Evolutionary conservation across 2,888 invertebrate genomes (phyloP).

Genomic region (Pomacea canaliculata): DNA sequence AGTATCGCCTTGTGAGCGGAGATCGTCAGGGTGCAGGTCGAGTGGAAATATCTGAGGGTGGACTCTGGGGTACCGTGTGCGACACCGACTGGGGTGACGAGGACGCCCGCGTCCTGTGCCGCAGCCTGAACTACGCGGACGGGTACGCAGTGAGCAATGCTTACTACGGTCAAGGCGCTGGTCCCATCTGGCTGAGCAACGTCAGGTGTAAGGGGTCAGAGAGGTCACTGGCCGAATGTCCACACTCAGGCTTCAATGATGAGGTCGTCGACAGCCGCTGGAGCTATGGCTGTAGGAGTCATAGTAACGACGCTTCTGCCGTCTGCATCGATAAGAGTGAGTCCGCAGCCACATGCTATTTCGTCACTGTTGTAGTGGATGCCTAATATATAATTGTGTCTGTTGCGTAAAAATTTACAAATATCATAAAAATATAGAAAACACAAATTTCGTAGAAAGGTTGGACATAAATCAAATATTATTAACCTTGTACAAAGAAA

Average conservation of each 20-base stretch:
- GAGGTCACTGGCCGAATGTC: conserved; percentile 46
- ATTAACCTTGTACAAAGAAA: no score
- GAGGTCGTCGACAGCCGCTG: conserved; percentile 30
- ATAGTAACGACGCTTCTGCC: conserved; percentile 54
- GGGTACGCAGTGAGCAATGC: conserved; percentile 48
- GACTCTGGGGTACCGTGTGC: conserved; percentile 81
- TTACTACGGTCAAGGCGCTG: conserved; percentile 46
- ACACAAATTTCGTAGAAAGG: no score
- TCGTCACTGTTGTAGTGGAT: no score
- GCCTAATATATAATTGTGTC: no score
- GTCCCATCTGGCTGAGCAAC: conserved; percentile 62
- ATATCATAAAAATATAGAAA: no score
- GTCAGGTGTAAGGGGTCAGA: conserved; percentile 53
- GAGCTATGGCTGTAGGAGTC: conserved; percentile 37
- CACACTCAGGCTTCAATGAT: conserved; percentile 51
- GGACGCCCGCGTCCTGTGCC: conserved; percentile 76
- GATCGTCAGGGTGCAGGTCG: conserved; percentile 43
- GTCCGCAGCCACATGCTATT: conserved; percentile 25
- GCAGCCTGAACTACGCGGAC: conserved; percentile 48
- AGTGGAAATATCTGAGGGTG: conserved; percentile 79
- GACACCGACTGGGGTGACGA: conserved; percentile 80
- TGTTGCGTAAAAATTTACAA: no score
- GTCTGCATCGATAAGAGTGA: conserved; percentile 53
- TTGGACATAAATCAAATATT: no score
- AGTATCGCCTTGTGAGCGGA: conserved; percentile 45